phyloP scores from a whole-genome alignment of 2,797 vertebrate species.

The Argya squamiceps region DNA sequence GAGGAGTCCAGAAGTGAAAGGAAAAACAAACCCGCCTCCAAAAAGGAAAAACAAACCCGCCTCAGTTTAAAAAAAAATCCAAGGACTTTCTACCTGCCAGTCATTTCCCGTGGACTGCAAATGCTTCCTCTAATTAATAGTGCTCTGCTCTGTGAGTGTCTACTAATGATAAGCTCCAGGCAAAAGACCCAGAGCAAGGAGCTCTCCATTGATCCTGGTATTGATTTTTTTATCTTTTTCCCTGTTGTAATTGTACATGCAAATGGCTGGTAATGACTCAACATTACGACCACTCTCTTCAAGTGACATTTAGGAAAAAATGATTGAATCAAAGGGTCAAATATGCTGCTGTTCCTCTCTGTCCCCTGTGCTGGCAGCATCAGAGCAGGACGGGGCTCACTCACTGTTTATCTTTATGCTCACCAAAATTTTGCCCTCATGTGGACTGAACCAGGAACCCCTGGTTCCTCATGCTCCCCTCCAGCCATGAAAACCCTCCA shows the following conservation, averaged over 20 bases:
- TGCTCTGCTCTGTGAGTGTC: background rate
- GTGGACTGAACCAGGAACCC: background rate
- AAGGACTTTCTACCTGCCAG: background rate
- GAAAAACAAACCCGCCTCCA: background rate
- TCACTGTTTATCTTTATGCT: fast-evolving
- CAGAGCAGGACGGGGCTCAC: fast-evolving
- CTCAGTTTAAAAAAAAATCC: background rate
- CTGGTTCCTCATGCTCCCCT: background rate
- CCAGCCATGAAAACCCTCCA: background rate
- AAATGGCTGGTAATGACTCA: slow-evolving; percentile 58
- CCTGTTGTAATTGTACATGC: slow-evolving; percentile 53
- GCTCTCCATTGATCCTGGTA: slow-evolving; percentile 41
- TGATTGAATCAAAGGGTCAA: background rate
- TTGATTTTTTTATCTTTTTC: slow-evolving; percentile 50
- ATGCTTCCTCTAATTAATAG: slow-evolving; percentile 57
- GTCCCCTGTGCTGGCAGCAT: fast-evolving
- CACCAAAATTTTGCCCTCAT: background rate
- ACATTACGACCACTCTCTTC: background rate
- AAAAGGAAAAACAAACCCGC: background rate
- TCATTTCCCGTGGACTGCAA: background rate
- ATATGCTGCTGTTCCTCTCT: background rate
- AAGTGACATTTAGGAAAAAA: background rate
- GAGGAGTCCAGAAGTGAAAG: background rate
- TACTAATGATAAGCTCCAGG: background rate
- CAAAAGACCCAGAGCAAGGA: slow-evolving; percentile 26